Evolutionary conservation across 2,797 vertebrate genomes (phyloP).

Genomic region (Florisuga fusca): DNA sequence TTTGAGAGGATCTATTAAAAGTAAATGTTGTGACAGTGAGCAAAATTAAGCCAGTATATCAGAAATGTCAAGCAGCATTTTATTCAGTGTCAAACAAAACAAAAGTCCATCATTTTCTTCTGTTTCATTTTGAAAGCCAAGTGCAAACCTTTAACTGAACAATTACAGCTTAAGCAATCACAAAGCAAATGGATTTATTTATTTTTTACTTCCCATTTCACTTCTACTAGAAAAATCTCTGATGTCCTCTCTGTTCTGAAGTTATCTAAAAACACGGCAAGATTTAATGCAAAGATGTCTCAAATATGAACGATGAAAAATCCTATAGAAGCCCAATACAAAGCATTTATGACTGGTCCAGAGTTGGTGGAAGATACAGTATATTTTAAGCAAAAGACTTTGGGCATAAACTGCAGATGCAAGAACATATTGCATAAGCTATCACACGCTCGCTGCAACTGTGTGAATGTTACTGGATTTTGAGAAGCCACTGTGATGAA

Average conservation of each 20-base stretch:
- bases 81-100: neutral
- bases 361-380: constrained; percentile 6
- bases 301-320: neutral
- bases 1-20: neutral
- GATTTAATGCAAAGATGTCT: neutral
- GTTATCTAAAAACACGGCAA: neutral
- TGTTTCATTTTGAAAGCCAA: neutral
- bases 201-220: neutral
- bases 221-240: neutral
- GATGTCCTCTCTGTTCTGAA: neutral
- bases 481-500: constrained; percentile 73
- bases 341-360: constrained; percentile 33
- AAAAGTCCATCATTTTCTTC: neutral
- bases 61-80: constrained; percentile 9
- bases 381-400: constrained; percentile 58
- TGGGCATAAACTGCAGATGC: constrained; percentile 66
- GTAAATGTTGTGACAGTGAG: neutral
- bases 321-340: neutral
- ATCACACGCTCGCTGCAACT: constrained; percentile 73
- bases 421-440: constrained; percentile 76
- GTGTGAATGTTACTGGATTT: constrained; percentile 71
- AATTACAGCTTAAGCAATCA: neutral
- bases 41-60: constrained; percentile 41
- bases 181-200: neutral
- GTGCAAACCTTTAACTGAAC: constrained; percentile 11